These are phyloP conservation scores for Aulostomus chinensis DNA, from an alignment of 2,797 vertebrate genomes.

Conservation along the genomic window DNA sequence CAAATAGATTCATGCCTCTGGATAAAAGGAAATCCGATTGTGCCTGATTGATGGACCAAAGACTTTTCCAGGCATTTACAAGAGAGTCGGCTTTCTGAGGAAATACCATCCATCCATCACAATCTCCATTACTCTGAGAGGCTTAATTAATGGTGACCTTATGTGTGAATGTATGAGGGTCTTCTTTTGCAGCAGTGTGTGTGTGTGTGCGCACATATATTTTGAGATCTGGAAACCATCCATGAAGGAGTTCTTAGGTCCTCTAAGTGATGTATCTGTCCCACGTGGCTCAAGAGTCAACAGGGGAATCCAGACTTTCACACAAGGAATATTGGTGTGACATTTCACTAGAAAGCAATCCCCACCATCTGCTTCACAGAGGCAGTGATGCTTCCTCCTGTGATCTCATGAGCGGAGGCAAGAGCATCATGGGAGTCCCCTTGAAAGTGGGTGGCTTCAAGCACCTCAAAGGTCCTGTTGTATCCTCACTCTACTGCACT, in stretches of 20 bases:
- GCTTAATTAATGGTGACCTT: constrained; percentile 65
- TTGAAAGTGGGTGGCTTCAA: constrained; percentile 8
- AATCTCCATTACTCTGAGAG: constrained; percentile 27
- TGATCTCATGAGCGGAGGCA: not conserved
- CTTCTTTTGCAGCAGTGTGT: constrained; percentile 10
- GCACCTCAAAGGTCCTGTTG: constrained; percentile 8
- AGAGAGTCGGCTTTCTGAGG: constrained; percentile 28
- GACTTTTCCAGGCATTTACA: constrained; percentile 28
- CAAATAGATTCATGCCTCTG: constrained; percentile 47
- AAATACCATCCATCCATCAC: constrained; percentile 61
- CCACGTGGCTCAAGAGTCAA: constrained; percentile 35
- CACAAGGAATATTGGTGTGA: constrained; percentile 45
- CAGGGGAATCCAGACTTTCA: constrained; percentile 35
- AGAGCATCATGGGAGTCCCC: constrained; percentile 13
- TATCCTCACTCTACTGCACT: constrained; percentile 17
- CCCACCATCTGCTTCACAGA: constrained; percentile 30
- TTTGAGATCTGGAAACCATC: constrained; percentile 20
- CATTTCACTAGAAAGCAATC: constrained; percentile 56
- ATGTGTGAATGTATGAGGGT: constrained; percentile 26
- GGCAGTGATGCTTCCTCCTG: constrained; percentile 1
- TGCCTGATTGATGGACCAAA: constrained; percentile 44
- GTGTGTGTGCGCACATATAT: constrained; percentile 7
- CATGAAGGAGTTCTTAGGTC: constrained; percentile 66
- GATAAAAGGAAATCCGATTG: constrained; percentile 38
- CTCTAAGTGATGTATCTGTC: constrained; percentile 51